phyloP scores from a whole-genome alignment of 2,888 invertebrate species.

The Yponomeuta plumbellus region DNA sequence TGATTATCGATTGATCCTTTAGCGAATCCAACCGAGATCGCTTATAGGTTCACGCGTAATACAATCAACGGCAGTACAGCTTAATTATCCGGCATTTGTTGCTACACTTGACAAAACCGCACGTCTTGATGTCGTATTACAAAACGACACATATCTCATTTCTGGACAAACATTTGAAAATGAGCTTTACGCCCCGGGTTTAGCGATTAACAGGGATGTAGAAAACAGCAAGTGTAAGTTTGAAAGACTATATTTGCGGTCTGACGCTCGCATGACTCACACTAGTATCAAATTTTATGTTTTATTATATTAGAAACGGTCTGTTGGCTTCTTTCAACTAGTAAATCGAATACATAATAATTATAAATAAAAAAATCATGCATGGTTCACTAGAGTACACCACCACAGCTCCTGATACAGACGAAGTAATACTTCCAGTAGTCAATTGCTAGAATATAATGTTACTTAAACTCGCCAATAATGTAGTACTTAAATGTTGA shows the following conservation, averaged over 20 bases:
- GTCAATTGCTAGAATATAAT: too few species aligned
- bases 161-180: neutral
- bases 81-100: constrained; percentile 9
- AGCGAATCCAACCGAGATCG: too few species aligned
- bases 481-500: too few species aligned
- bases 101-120: constrained; percentile 14
- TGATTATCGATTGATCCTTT: too few species aligned
- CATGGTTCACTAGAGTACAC: too few species aligned
- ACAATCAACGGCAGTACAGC: neutral
- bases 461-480: too few species aligned
- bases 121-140: constrained; percentile 1
- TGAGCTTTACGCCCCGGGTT: neutral
- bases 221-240: neutral
- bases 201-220: neutral
- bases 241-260: constrained; percentile 4
- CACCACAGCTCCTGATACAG: too few species aligned
- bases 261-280: constrained; percentile 8
- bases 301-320: neutral
- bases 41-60: too few species aligned
- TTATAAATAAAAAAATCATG: neutral
- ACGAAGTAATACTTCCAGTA: too few species aligned
- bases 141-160: neutral
- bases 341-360: neutral
- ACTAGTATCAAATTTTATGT: constrained; percentile 7
- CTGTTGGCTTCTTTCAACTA: neutral